Conservation (phyloP, 2,888 invertebrate genomes). For the Nemotelus pantherinus region DNA sequence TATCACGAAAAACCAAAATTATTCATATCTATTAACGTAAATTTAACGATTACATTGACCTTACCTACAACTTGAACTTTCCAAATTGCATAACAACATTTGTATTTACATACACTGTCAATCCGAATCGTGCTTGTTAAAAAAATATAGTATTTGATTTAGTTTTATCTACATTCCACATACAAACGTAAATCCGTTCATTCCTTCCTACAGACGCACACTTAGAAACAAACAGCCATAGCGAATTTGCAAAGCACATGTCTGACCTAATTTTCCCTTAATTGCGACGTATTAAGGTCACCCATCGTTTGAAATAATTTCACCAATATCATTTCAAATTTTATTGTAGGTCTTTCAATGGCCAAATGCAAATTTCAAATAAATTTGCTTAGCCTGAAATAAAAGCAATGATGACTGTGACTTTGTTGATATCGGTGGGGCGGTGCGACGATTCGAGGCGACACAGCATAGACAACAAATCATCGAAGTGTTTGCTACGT, state of each 20-base stretch:
- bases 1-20: no score
- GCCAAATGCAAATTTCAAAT: constrained; percentile 27
- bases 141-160: neutral
- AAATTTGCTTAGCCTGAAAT: constrained; percentile 31
- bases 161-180: neutral
- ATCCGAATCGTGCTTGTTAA: neutral
- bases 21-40: no score
- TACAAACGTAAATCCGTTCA: no score
- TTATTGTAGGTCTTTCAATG: constrained; percentile 1
- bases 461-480: constrained; percentile 1
- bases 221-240: neutral
- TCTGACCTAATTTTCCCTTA: constrained; percentile 30
- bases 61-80: constrained; percentile 25
- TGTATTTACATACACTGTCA: constrained; percentile 20
- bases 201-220: no score
- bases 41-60: constrained; percentile 29
- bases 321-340: constrained; percentile 26
- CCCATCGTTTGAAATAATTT: constrained; percentile 12
- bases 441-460: neutral
- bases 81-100: constrained; percentile 26
- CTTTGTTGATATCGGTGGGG: no score
- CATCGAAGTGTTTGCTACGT: neutral
- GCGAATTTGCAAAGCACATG: constrained; percentile 18
- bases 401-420: no score
- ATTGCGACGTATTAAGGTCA: constrained; percentile 35